phyloP scores from a whole-genome alignment of 2,797 vertebrate genomes.

The Trachurus trachurus region DNA sequence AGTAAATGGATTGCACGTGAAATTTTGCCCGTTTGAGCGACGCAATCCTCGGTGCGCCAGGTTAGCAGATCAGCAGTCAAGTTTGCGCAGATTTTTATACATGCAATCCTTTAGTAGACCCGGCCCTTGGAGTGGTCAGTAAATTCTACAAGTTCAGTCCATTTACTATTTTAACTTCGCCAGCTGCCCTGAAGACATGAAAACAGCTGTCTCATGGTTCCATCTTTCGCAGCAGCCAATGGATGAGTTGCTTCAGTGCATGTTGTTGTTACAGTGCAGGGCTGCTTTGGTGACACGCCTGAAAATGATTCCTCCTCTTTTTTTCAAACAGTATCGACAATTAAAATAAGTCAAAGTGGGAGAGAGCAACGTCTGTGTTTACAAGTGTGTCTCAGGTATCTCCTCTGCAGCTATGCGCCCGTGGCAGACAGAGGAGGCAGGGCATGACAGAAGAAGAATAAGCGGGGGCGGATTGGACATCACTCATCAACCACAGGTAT shows the following conservation, averaged over 20 bases:
- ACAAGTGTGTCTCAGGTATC: constrained; percentile 59
- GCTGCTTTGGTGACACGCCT: constrained; percentile 62
- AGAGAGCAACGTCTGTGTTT: constrained; percentile 65
- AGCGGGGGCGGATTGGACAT: constrained; percentile 65
- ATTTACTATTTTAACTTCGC: not conserved
- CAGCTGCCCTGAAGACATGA: not conserved
- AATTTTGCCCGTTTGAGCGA: no score
- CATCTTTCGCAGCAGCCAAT: constrained; percentile 23
- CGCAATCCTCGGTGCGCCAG: no score
- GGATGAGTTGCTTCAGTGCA: constrained; percentile 13
- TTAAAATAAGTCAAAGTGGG: constrained; percentile 42
- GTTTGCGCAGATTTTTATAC: no score
- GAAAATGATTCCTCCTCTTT: constrained; percentile 63
- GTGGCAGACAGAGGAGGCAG: constrained; percentile 62
- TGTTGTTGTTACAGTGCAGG: constrained; percentile 58
- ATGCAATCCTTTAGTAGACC: no score
- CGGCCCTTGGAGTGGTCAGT: constrained; percentile 8
- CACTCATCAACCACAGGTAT: constrained; percentile 84
- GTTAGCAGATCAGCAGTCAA: no score
- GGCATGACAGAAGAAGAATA: constrained; percentile 66
- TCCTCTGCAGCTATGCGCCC: constrained; percentile 62
- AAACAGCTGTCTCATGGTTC: constrained; percentile 21
- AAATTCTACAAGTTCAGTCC: not conserved
- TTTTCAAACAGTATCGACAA: constrained; percentile 47
- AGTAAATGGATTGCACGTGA: no score